phyloP scores from a whole-genome alignment of 2,113 vertebrate species.

The Vulpes vulpes region DNA sequence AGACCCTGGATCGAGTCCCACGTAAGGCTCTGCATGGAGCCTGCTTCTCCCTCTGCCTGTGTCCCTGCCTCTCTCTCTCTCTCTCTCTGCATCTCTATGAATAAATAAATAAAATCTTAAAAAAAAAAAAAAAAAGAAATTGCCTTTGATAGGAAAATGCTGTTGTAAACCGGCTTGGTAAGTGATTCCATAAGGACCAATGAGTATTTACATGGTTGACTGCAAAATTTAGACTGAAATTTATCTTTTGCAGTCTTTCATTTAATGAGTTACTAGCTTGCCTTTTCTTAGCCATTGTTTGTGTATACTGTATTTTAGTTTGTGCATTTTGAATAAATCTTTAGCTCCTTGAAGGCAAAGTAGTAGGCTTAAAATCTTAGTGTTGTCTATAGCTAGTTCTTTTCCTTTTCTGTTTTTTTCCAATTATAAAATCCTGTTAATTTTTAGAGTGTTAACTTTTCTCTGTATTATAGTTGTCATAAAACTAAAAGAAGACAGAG shows the following conservation, averaged over 20 bases:
- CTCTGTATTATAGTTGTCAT: background rate
- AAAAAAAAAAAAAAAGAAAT: background rate
- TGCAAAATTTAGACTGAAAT: slow-evolving; percentile 27
- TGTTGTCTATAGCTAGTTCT: background rate
- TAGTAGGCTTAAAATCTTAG: background rate
- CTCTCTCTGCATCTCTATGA: no score
- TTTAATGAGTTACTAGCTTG: background rate
- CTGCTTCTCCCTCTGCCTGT: no score
- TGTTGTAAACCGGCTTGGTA: slow-evolving; percentile 3
- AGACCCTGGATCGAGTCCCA: no score
- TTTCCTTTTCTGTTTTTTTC: slow-evolving; percentile 12
- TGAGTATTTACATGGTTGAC: slow-evolving; percentile 21
- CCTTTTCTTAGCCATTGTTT: background rate
- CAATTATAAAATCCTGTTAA: background rate
- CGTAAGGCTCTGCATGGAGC: no score
- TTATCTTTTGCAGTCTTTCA: slow-evolving; percentile 35
- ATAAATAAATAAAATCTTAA: no score
- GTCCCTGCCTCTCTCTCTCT: no score
- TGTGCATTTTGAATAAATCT: background rate
- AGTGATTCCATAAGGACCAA: background rate
- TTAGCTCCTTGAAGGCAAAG: background rate
- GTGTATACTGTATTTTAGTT: background rate
- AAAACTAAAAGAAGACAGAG: slow-evolving; percentile 1
- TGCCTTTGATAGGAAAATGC: slow-evolving; percentile 17
- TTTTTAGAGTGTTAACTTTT: slow-evolving; percentile 48